phyloP scores from a whole-genome alignment of 2,888 invertebrate species.

The Drosophila fulvimacula region DNA sequence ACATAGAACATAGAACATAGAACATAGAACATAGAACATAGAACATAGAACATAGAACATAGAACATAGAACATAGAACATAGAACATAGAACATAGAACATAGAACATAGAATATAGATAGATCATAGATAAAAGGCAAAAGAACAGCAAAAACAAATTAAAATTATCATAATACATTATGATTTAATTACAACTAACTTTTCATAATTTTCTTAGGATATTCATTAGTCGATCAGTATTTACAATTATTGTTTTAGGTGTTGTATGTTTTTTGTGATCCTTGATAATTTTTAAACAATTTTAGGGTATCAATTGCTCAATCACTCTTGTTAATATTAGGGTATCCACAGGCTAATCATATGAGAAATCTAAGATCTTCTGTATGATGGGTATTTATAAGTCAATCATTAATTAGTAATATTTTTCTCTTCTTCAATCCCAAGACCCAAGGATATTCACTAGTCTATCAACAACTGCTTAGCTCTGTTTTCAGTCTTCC shows the following conservation, averaged over 20 bases:
- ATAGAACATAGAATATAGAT: neutral
- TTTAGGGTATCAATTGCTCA: neutral
- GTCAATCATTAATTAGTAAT: too few species aligned
- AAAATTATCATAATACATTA: too few species aligned
- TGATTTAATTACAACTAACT: too few species aligned
- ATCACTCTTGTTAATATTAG: neutral
- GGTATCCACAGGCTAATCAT: too few species aligned
- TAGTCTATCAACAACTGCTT: neutral
- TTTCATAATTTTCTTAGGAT: too few species aligned
- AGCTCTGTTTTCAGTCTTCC: neutral
- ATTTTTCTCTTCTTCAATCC: too few species aligned
- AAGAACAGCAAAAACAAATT: too few species aligned
- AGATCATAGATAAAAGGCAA: neutral
- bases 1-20: rapidly evolving
- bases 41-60: neutral
- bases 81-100: neutral
- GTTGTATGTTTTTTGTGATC: neutral
- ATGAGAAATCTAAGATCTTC: too few species aligned
- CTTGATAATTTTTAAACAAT: neutral
- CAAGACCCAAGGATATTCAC: conserved; percentile 25
- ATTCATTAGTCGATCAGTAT: neutral
- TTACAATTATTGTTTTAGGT: neutral
- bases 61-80: neutral
- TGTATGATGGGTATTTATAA: too few species aligned
- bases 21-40: neutral